Evolutionary conservation across 2,797 vertebrate species (phyloP).

Genomic region (Oceanodroma leucorhoa): DNA sequence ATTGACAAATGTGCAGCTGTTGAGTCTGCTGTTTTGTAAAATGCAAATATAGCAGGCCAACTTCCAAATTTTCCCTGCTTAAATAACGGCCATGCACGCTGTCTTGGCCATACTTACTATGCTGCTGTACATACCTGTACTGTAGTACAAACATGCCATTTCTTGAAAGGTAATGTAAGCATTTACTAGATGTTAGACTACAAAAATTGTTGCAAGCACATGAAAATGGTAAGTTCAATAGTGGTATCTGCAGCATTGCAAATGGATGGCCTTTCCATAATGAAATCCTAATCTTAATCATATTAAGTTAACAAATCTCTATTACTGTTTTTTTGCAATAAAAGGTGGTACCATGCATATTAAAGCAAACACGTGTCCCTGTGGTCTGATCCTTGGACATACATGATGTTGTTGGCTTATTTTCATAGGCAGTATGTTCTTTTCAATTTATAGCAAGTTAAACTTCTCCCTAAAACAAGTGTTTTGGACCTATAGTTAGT

Average conservation of each 20-base stretch:
- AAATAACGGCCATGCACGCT: background rate
- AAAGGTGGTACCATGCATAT: background rate
- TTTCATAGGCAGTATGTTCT: background rate
- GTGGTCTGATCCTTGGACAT: background rate
- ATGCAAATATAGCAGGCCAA: background rate
- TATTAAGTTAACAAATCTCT: background rate
- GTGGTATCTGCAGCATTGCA: background rate
- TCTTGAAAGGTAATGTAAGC: background rate
- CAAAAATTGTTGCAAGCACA: background rate
- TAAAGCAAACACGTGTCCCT: background rate
- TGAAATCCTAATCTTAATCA: background rate
- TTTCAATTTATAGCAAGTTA: background rate
- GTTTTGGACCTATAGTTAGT: background rate
- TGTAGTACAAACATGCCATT: too few relatives aligned
- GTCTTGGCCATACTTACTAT: accelerated
- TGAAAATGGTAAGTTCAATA: background rate
- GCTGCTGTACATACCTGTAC: background rate
- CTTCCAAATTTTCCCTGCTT: background rate
- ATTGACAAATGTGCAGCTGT: background rate
- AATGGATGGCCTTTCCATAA: accelerated
- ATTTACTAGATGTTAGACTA: background rate
- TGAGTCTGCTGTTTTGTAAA: background rate
- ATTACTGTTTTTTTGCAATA: background rate
- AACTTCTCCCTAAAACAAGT: background rate
- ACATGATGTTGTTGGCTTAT: background rate